Conservation (phyloP, 2,797 vertebrate genomes). For the Oryzias dopingdopingensis region DNA sequence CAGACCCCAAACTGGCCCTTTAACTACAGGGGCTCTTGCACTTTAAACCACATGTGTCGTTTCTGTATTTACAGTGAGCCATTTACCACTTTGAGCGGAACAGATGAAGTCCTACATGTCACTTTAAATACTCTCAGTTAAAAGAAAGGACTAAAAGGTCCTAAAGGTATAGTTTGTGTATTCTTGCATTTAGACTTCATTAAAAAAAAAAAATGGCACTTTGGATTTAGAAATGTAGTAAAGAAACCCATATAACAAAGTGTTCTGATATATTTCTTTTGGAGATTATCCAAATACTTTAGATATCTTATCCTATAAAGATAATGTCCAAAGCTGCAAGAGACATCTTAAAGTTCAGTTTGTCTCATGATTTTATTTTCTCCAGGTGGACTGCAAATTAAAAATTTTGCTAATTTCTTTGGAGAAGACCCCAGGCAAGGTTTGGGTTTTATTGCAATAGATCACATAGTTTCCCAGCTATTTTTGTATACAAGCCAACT, state of each 20-base stretch:
- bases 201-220: neutral
- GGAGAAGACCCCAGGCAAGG: neutral
- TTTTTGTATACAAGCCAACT: slow-evolving; percentile 22
- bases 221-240: neutral
- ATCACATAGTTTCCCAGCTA: slow-evolving; percentile 20
- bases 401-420: neutral
- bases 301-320: neutral
- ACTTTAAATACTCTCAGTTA: slow-evolving; percentile 34
- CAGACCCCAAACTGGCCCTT: slow-evolving; percentile 40
- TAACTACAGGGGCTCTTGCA: slow-evolving; percentile 48
- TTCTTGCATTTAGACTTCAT: too few species aligned
- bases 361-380: neutral
- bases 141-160: neutral
- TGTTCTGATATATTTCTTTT: too few species aligned
- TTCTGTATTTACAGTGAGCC: slow-evolving; percentile 47
- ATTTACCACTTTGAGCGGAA: slow-evolving; percentile 40
- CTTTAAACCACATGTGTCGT: slow-evolving; percentile 52
- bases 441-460: slow-evolving; percentile 16
- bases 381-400: neutral
- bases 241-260: neutral
- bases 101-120: slow-evolving; percentile 22
- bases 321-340: neutral
- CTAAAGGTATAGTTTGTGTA: neutral
- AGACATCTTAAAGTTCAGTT: neutral
- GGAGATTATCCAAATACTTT: too few species aligned